Conservation (phyloP, 2,888 invertebrate genomes). For the Arrhopalites spinosus region DNA sequence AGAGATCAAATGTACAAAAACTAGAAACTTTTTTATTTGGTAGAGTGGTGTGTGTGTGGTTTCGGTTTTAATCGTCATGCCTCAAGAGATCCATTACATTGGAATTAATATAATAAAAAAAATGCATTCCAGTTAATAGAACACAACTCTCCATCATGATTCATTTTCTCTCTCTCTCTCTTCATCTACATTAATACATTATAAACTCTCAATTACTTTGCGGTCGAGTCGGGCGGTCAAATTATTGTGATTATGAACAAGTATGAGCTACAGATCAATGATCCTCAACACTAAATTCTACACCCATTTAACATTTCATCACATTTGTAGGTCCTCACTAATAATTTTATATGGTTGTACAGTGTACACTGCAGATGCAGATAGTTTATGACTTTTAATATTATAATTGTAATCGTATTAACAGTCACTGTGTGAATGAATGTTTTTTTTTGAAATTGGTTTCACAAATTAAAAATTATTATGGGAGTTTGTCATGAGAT, state of each 20-base stretch:
- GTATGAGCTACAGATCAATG: too few species aligned
- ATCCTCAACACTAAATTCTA: too few species aligned
- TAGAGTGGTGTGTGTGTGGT: too few species aligned
- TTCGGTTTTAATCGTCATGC: not conserved
- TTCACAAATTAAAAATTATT: too few species aligned
- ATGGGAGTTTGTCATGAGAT: too few species aligned
- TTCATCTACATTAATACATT: not conserved
- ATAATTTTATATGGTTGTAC: not conserved
- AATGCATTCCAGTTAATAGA: not conserved
- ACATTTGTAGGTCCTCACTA: not conserved
- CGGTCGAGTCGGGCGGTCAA: not conserved
- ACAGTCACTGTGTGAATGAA: too few species aligned
- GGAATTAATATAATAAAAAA: not conserved
- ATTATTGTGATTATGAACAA: too few species aligned
- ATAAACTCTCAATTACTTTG: not conserved
- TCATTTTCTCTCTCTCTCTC: not conserved
- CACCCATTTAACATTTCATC: not conserved
- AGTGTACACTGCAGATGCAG: not conserved
- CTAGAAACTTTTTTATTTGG: too few species aligned
- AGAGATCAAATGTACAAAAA: not conserved
- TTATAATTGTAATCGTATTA: too few species aligned
- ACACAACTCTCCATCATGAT: not conserved
- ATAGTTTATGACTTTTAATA: not conserved
- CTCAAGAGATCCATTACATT: not conserved
- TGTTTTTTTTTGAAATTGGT: too few species aligned